Evolutionary conservation across 92 coral and sea anemone species (phyloP).

Genomic region (Pocillopora grandis): DNA sequence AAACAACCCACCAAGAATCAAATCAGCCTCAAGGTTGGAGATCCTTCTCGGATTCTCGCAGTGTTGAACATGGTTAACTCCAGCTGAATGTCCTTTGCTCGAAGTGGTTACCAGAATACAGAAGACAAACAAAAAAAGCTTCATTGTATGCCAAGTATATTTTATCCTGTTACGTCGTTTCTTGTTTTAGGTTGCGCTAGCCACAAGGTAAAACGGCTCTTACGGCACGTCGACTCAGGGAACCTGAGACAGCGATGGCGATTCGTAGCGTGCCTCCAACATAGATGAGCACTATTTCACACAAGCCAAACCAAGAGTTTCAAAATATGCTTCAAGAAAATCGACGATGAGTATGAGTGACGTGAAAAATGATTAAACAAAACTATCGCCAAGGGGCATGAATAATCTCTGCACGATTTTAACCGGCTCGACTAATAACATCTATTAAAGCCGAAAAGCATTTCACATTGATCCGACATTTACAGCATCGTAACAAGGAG

Average conservation of each 20-base stretch:
- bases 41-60: slow-evolving; percentile 64
- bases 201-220: not conserved
- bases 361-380: not conserved
- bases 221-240: not conserved
- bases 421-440: not conserved
- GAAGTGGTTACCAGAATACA: slow-evolving; percentile 31
- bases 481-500: not conserved
- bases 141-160: slow-evolving; percentile 19
- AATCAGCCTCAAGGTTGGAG: slow-evolving; percentile 50
- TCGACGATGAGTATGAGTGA: not conserved
- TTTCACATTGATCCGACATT: slow-evolving; percentile 5
- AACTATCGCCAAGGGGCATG: not conserved
- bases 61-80: slow-evolving; percentile 30
- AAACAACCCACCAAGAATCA: slow-evolving; percentile 81
- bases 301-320: slow-evolving; percentile 4
- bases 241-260: not conserved
- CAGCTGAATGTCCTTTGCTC: slow-evolving; percentile 26
- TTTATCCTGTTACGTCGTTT: not conserved
- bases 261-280: not conserved
- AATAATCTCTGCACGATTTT: not conserved
- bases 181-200: not conserved
- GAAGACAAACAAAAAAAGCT: slow-evolving; percentile 29
- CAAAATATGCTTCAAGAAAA: slow-evolving; percentile 23
- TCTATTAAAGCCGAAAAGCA: not conserved
- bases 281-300: slow-evolving; percentile 5